Base-by-base conservation (phyloP, 2,888 invertebrate genomes). In the Erynnis tages region DNA sequence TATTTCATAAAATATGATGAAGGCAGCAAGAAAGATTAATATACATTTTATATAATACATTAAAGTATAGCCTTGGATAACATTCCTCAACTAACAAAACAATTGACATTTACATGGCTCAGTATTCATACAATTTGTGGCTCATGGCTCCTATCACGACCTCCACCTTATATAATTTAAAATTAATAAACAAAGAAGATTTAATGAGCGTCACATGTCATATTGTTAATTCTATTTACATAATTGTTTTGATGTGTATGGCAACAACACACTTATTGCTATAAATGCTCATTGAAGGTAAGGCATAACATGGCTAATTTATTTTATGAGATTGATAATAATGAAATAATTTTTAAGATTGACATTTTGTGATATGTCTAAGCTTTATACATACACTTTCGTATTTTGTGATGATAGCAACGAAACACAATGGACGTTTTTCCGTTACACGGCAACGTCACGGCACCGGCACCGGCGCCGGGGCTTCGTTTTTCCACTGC, bases 91-190 rank as follows among this genome's bases (percentile, higher is more conserved):
- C 21, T 48, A 48, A 19, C 29, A 34, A 35, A 27, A 35, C 23
- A 48, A 38, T 43, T 37, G 27, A 53, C 47, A 35, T 47, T 25
- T 32, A 46, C 27, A 46, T 29, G 8, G 38, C 19, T 52, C 30
- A 29, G 10, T 38, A 30, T 47, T 30, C 21, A 47, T 37, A 37
- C 8, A 11, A 27, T 32, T 21, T 19, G 19, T 19, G 37, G 47
- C 8, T 10, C 5, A 17, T 29, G 17, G 10, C 17, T 5, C 4
- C 6, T 17, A 27, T 16, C 27, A 29, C 25, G 17, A 17, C 6
- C 16, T 25, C 27, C 17, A 29, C 17, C 25, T 14, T 16, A 10
- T 21, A 14, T 14, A 35, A 17, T 19, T 17, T 19, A 14, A 32
- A 46, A 37, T 7, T 37, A 35, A 14, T 17, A 16, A 27, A 14